phyloP scores from a whole-genome alignment of 2,888 invertebrate species.

The Azorinus chamasolen region DNA sequence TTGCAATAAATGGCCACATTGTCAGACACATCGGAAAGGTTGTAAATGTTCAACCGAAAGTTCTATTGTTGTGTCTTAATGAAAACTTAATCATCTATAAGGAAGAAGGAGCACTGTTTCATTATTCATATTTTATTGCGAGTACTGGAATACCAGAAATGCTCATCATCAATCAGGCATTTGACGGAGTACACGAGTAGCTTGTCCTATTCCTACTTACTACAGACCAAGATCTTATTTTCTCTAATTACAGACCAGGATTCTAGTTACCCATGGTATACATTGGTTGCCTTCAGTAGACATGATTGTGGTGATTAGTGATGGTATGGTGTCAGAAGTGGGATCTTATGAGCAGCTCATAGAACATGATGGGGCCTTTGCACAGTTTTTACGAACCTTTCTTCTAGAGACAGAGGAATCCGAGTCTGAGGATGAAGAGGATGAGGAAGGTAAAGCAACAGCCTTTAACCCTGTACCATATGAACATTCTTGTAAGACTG shows the following conservation, averaged over 20 bases:
- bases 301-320: constrained; percentile 94
- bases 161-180: too few relatives aligned
- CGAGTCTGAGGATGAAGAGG: constrained; percentile 81
- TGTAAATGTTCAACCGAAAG: too few relatives aligned
- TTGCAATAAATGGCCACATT: too few relatives aligned
- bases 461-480: background rate
- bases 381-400: constrained; percentile 63
- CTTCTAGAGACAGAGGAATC: constrained; percentile 73
- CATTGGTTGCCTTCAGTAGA: constrained; percentile 96
- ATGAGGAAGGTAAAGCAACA: constrained; percentile 41
- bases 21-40: too few relatives aligned
- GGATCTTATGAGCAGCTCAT: constrained; percentile 96
- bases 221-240: too few relatives aligned
- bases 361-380: constrained; percentile 90
- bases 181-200: too few relatives aligned
- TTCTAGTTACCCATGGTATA: constrained; percentile 98
- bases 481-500: background rate
- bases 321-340: constrained; percentile 94
- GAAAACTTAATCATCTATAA: too few relatives aligned
- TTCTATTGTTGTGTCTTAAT: too few relatives aligned
- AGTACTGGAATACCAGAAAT: too few relatives aligned
- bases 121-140: too few relatives aligned
- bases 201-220: too few relatives aligned
- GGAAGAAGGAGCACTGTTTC: too few relatives aligned
- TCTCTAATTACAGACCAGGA: constrained; percentile 90